A percentile compares a stretch with the other conserved stretches of the same genome.
These are phyloP conservation scores for Monarcha castaneiventris DNA, from an alignment of 2,113 vertebrate species.

Conservation along the genomic window DNA sequence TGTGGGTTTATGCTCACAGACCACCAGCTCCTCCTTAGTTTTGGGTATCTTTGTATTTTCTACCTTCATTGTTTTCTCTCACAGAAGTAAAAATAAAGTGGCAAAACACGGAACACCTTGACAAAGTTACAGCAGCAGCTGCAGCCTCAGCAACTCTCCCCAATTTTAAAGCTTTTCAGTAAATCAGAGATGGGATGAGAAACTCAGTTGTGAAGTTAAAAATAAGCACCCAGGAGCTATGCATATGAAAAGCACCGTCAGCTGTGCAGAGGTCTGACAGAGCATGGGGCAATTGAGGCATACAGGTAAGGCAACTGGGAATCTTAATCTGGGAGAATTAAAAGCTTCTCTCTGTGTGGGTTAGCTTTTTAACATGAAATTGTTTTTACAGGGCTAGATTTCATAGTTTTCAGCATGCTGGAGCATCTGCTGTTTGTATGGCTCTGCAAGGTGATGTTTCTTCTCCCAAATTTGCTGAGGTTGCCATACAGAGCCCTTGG, in stretches of 20 bases:
- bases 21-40: not conserved
- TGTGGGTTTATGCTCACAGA: not conserved
- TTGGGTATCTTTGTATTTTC: not conserved
- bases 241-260: fast-evolving
- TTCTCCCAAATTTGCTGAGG: not conserved
- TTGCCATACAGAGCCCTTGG: not conserved
- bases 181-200: not conserved
- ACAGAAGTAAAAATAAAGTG: not conserved
- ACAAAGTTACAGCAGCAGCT: not conserved
- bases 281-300: fast-evolving
- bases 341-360: fast-evolving
- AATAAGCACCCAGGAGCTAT: not conserved
- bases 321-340: not conserved
- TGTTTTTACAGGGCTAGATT: not conserved
- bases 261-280: not conserved
- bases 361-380: not conserved
- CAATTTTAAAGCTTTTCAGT: not conserved
- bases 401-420: not conserved
- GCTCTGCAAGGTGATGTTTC: not conserved
- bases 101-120: not conserved
- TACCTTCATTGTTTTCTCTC: not conserved
- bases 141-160: not conserved
- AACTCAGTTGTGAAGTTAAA: not conserved
- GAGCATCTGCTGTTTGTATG: not conserved
- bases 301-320: not conserved